phyloP scores from a whole-genome alignment of 2,797 vertebrate species.

The Platyrinchus mystaceus region DNA sequence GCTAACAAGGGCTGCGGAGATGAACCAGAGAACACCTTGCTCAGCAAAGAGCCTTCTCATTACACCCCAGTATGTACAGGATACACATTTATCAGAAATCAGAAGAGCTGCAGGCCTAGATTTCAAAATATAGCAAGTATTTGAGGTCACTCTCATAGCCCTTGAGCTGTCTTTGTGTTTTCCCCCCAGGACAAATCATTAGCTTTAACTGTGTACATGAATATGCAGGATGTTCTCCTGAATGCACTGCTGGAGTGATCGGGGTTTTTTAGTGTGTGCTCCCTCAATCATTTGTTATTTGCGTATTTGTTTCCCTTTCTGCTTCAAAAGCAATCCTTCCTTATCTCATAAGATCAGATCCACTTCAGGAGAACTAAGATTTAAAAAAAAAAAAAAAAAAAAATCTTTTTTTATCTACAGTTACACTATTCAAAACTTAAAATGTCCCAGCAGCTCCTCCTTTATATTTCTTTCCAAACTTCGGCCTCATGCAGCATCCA shows the following conservation, averaged over 20 bases:
- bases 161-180: not conserved
- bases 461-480: not conserved
- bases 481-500: not conserved
- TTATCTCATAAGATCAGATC: not conserved
- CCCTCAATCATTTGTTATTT: not conserved
- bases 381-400: not conserved
- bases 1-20: not conserved
- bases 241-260: not conserved
- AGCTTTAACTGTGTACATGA: not conserved
- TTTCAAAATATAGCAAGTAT: not conserved
- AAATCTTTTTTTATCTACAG: not conserved
- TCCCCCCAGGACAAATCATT: not conserved
- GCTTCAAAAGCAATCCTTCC: not conserved
- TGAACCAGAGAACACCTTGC: not conserved
- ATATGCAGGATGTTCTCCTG: not conserved
- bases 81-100: not conserved
- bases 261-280: not conserved
- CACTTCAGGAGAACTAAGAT: not conserved
- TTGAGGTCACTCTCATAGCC: not conserved
- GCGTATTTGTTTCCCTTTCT: not conserved
- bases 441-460: not conserved
- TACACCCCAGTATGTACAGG: not conserved
- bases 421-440: not conserved
- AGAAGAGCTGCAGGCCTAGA: not conserved
- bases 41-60: not conserved